Evolutionary conservation across 2,888 invertebrate species (phyloP).

Genomic region (Sclerodermus sp.): DNA sequence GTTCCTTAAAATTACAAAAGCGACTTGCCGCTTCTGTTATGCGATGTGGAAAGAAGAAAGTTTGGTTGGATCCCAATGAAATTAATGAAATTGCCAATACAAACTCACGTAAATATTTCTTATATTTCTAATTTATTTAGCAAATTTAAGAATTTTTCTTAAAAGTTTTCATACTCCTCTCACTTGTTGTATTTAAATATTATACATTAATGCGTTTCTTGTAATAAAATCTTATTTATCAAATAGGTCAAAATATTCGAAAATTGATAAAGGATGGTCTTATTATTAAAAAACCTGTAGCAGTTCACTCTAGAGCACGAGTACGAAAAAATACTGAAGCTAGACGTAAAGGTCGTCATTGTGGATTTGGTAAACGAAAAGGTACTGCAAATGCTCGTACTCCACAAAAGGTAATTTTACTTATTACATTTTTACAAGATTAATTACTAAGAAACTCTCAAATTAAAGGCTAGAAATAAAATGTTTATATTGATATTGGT

Average conservation of each 20-base stretch:
- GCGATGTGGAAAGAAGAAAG: constrained; percentile 99
- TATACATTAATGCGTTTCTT: too few species aligned
- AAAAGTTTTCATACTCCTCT: too few species aligned
- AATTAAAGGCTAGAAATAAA: too few species aligned
- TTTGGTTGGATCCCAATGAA: constrained; percentile 99
- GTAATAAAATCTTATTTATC: constrained; percentile 1
- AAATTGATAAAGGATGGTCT: constrained; percentile 99
- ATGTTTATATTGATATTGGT: too few species aligned
- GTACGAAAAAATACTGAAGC: constrained; percentile 98
- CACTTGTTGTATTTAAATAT: too few species aligned
- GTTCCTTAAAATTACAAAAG: constrained; percentile 96
- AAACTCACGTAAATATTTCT: constrained; percentile 95
- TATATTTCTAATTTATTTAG: too few species aligned
- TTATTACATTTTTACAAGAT: too few species aligned
- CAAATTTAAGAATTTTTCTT: too few species aligned
- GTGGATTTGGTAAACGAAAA: constrained; percentile 98
- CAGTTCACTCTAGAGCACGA: constrained; percentile 97
- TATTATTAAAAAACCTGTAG: constrained; percentile 98
- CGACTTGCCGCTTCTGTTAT: constrained; percentile 99
- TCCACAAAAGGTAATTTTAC: constrained; percentile 97
- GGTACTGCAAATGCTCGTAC: constrained; percentile 99
- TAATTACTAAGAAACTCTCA: too few species aligned
- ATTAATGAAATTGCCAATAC: constrained; percentile 99
- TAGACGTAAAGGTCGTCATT: constrained; percentile 97
- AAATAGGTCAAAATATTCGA: constrained; percentile 92